phyloP scores from a whole-genome alignment of 2,113 vertebrate genomes.

The Campylomormyrus tamandua region DNA sequence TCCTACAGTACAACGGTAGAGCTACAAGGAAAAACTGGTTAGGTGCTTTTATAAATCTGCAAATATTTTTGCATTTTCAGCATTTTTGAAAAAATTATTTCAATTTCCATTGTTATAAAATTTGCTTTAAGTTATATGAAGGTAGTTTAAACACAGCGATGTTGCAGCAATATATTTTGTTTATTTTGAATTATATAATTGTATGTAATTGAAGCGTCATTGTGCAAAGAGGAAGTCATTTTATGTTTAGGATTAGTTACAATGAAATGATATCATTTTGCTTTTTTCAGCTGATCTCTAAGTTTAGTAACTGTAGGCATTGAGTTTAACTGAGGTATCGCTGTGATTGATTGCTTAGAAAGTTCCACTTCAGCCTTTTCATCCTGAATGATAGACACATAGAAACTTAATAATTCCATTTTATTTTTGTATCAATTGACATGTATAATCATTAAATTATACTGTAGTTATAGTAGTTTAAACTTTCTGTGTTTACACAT shows the following conservation, averaged over 20 bases:
- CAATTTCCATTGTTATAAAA: neutral
- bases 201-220: neutral
- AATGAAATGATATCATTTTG: neutral
- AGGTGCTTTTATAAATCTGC: neutral
- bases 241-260: neutral
- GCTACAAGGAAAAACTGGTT: neutral
- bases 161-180: neutral
- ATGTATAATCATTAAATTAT: neutral
- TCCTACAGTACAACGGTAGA: neutral
- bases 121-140: neutral
- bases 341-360: neutral
- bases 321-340: neutral
- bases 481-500: no score
- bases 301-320: neutral
- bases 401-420: neutral
- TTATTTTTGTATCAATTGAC: neutral
- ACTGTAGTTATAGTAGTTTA: no score
- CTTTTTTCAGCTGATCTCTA: neutral
- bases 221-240: neutral
- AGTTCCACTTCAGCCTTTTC: neutral
- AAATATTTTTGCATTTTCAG: neutral
- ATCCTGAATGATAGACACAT: neutral
- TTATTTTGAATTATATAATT: neutral
- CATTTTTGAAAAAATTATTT: neutral
- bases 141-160: neutral